Conservation (phyloP, 2,113 vertebrate species). For the Cyanistes caeruleus region DNA sequence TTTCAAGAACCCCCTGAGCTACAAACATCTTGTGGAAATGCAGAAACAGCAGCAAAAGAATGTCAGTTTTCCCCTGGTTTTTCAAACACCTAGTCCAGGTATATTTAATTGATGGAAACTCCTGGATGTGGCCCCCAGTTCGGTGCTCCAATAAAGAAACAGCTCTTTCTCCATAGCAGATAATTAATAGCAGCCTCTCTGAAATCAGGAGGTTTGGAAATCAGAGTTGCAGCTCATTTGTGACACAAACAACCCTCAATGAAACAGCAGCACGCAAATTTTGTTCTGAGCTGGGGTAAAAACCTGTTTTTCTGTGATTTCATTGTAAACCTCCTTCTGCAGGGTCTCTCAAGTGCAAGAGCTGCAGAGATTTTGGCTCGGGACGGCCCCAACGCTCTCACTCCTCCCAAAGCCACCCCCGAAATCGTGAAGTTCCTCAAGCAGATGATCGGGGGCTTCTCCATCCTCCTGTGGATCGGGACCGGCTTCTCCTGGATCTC, state of each 20-base stretch:
- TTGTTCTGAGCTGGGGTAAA: not conserved
- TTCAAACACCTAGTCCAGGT: not conserved
- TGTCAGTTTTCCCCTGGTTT: not conserved
- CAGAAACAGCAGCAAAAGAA: not conserved
- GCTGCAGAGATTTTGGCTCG: conserved; percentile 76
- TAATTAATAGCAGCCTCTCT: not conserved
- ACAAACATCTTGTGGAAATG: not conserved
- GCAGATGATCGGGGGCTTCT: conserved; percentile 83
- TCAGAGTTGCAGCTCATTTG: not conserved
- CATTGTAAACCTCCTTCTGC: not conserved
- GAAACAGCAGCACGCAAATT: fast-evolving
- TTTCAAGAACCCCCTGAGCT: not conserved
- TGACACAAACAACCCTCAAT: not conserved
- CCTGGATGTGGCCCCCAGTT: not conserved
- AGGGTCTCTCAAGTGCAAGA: conserved; percentile 77
- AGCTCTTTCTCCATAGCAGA: not conserved
- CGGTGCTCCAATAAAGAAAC: not conserved
- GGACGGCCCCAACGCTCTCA: conserved; percentile 79
- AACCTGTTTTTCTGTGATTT: not conserved
- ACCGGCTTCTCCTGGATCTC: conserved; percentile 80
- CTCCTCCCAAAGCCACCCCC: conserved; percentile 77
- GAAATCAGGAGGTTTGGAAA: not conserved
- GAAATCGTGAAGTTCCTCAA: conserved; percentile 81
- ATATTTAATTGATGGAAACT: not conserved
- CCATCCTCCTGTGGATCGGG: conserved; percentile 81